A percentile compares a stretch with the other conserved stretches of the same genome.
Conservation (phyloP, 2,113 vertebrate species). For the Accipiter virgatus region DNA sequence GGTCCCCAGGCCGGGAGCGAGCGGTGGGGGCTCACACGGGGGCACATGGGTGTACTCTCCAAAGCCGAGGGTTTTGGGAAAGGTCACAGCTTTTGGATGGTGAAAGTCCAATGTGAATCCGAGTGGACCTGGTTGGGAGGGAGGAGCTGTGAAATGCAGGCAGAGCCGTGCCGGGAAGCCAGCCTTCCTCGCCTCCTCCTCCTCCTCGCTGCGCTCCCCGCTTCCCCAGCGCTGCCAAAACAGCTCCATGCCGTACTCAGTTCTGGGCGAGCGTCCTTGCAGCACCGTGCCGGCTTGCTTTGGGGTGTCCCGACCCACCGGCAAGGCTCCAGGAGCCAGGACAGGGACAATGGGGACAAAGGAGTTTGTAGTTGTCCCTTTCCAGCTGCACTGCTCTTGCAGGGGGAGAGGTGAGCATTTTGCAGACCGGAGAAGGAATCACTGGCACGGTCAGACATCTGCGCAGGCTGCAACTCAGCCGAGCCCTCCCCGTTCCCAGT, state of each 20-base stretch:
- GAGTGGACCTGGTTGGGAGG: not conserved
- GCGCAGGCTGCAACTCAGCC: not conserved
- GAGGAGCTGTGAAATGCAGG: not conserved
- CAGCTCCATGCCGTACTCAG: fast-evolving
- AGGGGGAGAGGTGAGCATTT: fast-evolving
- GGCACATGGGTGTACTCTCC: not conserved
- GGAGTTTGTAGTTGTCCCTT: not conserved
- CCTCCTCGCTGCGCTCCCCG: not conserved
- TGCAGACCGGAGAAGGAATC: not conserved
- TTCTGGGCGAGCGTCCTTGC: not conserved
- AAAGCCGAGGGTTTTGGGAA: not conserved
- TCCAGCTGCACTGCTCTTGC: not conserved
- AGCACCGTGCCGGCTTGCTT: not conserved
- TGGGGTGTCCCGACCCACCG: not conserved
- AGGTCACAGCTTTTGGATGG: not conserved
- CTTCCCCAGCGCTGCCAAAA: not conserved
- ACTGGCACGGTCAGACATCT: fast-evolving
- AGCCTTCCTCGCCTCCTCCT: not conserved
- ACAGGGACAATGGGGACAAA: fast-evolving
- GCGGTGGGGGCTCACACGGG: fast-evolving
- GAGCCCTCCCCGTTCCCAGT: not conserved
- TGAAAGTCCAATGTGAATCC: fast-evolving
- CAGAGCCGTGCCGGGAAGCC: not conserved
- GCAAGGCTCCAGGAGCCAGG: not conserved
- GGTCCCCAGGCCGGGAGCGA: not conserved